Conservation (phyloP, 2,113 vertebrate genomes). For the Corvus hawaiiensis region DNA sequence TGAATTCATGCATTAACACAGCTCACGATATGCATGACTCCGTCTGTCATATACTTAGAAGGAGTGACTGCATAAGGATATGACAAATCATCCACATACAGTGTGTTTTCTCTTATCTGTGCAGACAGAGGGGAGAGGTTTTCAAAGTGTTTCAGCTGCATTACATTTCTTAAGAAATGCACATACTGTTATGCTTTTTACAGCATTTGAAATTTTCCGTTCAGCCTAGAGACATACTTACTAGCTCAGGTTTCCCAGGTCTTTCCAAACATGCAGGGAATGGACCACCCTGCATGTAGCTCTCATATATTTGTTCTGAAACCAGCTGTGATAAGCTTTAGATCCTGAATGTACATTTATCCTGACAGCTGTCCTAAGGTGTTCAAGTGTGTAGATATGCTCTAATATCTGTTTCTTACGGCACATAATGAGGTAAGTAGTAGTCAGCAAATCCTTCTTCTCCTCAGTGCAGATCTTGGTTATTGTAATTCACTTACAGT, state of each 20-base stretch:
- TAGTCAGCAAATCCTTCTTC: background rate
- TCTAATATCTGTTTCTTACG: background rate
- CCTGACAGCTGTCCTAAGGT: background rate
- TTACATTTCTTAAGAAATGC: background rate
- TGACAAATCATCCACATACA: background rate
- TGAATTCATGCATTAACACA: background rate
- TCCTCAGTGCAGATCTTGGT: background rate
- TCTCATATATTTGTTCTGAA: background rate
- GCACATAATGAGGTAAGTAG: background rate
- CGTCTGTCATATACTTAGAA: background rate
- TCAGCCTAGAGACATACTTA: background rate
- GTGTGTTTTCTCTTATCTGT: background rate
- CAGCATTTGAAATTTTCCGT: background rate
- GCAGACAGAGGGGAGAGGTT: background rate
- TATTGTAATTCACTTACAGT: background rate
- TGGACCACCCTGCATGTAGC: background rate
- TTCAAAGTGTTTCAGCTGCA: background rate
- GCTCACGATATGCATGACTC: fast-evolving
- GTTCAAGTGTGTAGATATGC: background rate
- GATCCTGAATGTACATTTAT: background rate
- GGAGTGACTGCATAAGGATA: background rate
- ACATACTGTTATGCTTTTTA: background rate
- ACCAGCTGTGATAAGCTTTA: background rate
- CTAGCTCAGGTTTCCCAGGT: background rate
- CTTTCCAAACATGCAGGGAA: background rate